Base-by-base conservation (phyloP, 2,797 vertebrate genomes). In the Sphenodon punctatus region DNA sequence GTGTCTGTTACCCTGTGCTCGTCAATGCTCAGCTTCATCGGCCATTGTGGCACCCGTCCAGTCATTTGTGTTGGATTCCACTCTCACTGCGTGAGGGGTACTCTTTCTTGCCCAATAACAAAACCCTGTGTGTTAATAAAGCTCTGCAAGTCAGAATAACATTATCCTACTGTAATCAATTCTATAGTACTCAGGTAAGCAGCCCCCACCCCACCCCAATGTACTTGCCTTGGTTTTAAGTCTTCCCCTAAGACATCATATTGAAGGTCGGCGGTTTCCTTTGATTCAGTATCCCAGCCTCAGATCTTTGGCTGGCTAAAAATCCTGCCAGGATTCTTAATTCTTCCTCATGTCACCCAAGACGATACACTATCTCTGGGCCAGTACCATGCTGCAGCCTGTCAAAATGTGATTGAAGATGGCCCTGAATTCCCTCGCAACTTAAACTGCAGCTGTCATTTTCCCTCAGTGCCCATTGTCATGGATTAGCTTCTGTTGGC, bases 371-470 rank as follows among this genome's bases (percentile, higher is more conserved):
- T 43, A 42, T 82, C 69, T 61, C 53, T 1, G 5, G 71, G 71
- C 81, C 69, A 88, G 63, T 78, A 79, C 75, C 83, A 74, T 1
- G 2, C 67, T 88, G 77, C 72, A 92, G 60, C 83, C 83, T 91
- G 89, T 87, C 89, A 91, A 91, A 93, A 87, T 9, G 60, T 80
- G 86, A 89, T 69, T 53, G 88, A 86, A 87, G 75, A 88, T 91
- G 87, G 82, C 86, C 84, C 88, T 43, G 79, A 78, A 87, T 69
- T 77, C 68, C 79, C 75, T 64, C 68, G 75, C n/a, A 60, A 67
- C 71, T 87, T 68, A 92, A 90, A 90, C 71, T 71, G 79, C 94
- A 95, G 92, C 93, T 95, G 95, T 94, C 92, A 38, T 76, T 87
- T 84, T 88, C 88, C 75, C 83, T 90, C 86, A 77, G 82, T 82